Evolutionary conservation across 2,888 invertebrate genomes (phyloP).

Genomic region (Tanaodytes sp.): DNA sequence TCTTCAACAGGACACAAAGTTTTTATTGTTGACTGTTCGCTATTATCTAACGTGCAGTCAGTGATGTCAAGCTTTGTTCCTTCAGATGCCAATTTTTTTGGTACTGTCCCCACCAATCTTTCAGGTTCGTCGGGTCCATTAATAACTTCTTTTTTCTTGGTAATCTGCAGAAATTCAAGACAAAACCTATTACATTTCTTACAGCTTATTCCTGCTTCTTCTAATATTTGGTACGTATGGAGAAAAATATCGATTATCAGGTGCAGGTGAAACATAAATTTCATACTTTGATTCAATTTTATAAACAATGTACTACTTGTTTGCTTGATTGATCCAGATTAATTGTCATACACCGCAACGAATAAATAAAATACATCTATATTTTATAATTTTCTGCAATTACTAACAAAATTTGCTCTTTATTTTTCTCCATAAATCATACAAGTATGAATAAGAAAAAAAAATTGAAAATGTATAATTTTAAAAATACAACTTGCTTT

Average conservation of each 20-base stretch:
- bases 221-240: constrained; percentile 11
- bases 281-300: too few species aligned
- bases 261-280: too few species aligned
- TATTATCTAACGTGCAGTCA: constrained; percentile 59
- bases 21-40: background rate
- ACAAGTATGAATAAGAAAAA: too few species aligned
- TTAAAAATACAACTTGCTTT: too few species aligned
- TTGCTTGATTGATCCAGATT: too few species aligned
- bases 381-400: too few species aligned
- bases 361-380: too few species aligned
- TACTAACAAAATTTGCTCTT: too few species aligned
- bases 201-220: constrained; percentile 36
- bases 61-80: constrained; percentile 71
- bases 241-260: constrained; percentile 31
- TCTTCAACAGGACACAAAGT: background rate
- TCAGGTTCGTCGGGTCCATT: constrained; percentile 75
- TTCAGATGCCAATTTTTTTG: constrained; percentile 89
- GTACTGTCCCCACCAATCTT: constrained; percentile 90
- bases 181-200: constrained; percentile 37
- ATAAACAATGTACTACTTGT: too few species aligned
- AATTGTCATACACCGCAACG: too few species aligned
- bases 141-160: constrained; percentile 71
- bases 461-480: too few species aligned
- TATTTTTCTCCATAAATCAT: too few species aligned
- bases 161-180: constrained; percentile 64